A percentile compares a stretch with the other conserved stretches of the same genome.
phyloP scores from a whole-genome alignment of 2,888 invertebrate genomes.

The Clostera curtula region DNA sequence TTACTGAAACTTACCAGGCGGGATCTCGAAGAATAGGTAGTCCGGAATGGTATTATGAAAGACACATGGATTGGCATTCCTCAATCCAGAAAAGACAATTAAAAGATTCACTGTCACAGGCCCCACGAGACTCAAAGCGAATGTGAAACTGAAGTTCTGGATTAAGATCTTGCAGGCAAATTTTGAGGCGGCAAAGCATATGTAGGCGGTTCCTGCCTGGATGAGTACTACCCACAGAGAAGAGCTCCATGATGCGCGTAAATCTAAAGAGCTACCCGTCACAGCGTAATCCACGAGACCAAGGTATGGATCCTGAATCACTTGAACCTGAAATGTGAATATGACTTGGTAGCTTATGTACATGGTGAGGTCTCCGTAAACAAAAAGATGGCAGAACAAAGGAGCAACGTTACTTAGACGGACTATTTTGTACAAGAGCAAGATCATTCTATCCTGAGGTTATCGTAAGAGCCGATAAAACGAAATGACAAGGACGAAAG shows the following conservation, averaged over 20 bases:
- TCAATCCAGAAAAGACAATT: slow-evolving; percentile 78
- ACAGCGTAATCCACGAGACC: slow-evolving; percentile 48
- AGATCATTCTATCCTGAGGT: too few relatives aligned
- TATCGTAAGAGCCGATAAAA: too few relatives aligned
- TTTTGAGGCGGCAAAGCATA: slow-evolving; percentile 81
- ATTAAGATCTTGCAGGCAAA: slow-evolving; percentile 93
- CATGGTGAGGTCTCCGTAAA: too few relatives aligned
- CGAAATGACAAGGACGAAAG: too few relatives aligned
- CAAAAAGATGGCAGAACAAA: too few relatives aligned
- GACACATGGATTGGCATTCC: slow-evolving; percentile 79
- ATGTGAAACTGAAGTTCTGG: slow-evolving; percentile 89
- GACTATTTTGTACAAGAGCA: too few relatives aligned
- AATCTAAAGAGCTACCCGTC: slow-evolving; percentile 37
- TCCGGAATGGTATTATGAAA: slow-evolving; percentile 81
- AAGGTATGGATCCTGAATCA: slow-evolving; percentile 45
- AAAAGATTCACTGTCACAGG: slow-evolving; percentile 83
- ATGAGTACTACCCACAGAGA: slow-evolving; percentile 78
- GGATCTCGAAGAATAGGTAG: slow-evolving; percentile 90
- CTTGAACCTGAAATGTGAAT: slow-evolving; percentile 72
- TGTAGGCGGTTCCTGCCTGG: slow-evolving; percentile 79
- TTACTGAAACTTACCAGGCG: slow-evolving; percentile 62
- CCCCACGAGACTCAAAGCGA: slow-evolving; percentile 85
- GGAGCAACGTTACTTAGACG: too few relatives aligned
- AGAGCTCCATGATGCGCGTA: slow-evolving; percentile 45
- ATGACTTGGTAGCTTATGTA: too few relatives aligned